Conservation (phyloP, 2,797 vertebrate genomes). For the Vespertilio murinus region DNA sequence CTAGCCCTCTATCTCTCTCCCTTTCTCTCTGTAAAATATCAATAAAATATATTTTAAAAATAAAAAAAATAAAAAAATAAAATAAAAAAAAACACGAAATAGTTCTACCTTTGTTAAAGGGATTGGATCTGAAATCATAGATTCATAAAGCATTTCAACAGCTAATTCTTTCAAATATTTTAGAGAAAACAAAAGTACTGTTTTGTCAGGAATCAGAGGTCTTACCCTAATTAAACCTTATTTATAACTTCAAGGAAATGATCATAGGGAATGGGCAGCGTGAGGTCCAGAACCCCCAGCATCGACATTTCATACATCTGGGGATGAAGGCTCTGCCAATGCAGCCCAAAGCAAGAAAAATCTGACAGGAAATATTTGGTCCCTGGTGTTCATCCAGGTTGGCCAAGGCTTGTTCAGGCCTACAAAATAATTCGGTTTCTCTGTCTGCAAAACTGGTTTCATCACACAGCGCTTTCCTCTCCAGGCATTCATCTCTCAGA, state of each 20-base stretch:
- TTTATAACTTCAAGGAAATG: background rate
- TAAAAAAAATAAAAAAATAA: too few relatives aligned
- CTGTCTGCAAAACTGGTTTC: background rate
- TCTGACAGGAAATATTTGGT: background rate
- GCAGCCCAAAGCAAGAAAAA: background rate
- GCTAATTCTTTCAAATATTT: background rate
- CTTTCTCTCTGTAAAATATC: too few relatives aligned
- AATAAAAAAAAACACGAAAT: background rate
- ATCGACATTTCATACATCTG: background rate
- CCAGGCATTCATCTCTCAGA: background rate
- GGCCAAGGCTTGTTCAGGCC: background rate
- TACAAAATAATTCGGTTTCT: background rate
- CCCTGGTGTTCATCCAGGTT: background rate
- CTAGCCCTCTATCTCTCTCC: too few relatives aligned
- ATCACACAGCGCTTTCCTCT: background rate
- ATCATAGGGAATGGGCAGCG: background rate
- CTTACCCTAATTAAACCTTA: background rate
- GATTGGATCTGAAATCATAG: background rate
- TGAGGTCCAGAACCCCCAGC: background rate
- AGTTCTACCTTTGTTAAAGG: background rate
- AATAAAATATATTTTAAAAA: too few relatives aligned
- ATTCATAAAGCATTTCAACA: background rate
- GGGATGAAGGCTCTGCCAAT: background rate
- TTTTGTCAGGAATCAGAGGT: background rate
- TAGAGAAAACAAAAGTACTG: background rate